phyloP scores from a whole-genome alignment of 2,888 invertebrate genomes.

The Eristalis intricaria region DNA sequence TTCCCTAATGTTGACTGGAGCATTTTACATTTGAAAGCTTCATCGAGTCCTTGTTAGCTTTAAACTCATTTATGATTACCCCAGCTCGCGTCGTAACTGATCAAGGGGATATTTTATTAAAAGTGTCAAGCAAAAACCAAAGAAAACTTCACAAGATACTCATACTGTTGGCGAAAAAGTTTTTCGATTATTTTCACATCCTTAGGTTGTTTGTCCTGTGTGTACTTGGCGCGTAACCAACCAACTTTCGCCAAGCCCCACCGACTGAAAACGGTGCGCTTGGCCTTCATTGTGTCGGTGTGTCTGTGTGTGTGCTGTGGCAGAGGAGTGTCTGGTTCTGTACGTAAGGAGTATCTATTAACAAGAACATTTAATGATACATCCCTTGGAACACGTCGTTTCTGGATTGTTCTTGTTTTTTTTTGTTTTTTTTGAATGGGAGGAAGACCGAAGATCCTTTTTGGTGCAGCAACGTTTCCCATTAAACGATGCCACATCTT shows the following conservation, averaged over 20 bases:
- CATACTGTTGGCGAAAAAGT: constrained; percentile 57
- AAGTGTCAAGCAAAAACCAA: constrained; percentile 24
- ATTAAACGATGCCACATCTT: constrained; percentile 4
- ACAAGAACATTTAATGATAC: constrained; percentile 69
- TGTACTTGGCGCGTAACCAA: constrained; percentile 21
- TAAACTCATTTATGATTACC: not conserved
- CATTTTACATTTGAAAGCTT: not conserved
- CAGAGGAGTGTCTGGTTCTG: not conserved
- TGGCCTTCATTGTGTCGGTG: constrained; percentile 17
- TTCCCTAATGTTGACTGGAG: constrained; percentile 15
- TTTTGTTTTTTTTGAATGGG: not conserved
- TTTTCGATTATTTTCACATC: constrained; percentile 71
- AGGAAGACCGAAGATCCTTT: constrained; percentile 16
- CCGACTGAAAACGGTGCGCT: constrained; percentile 2
- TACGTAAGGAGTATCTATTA: constrained; percentile 56
- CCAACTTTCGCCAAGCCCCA: not conserved
- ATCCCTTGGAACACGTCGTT: constrained; percentile 57
- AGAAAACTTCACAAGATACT: constrained; percentile 56
- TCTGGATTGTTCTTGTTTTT: not conserved
- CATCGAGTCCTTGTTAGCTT: not conserved
- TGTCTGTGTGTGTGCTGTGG: no score
- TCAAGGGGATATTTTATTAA: not conserved
- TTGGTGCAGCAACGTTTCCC: constrained; percentile 31
- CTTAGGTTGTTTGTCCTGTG: constrained; percentile 56
- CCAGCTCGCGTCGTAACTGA: not conserved